Evolutionary conservation across 92 coral and sea anemone genomes (phyloP).

Genomic region (Epizoanthus rinbou): DNA sequence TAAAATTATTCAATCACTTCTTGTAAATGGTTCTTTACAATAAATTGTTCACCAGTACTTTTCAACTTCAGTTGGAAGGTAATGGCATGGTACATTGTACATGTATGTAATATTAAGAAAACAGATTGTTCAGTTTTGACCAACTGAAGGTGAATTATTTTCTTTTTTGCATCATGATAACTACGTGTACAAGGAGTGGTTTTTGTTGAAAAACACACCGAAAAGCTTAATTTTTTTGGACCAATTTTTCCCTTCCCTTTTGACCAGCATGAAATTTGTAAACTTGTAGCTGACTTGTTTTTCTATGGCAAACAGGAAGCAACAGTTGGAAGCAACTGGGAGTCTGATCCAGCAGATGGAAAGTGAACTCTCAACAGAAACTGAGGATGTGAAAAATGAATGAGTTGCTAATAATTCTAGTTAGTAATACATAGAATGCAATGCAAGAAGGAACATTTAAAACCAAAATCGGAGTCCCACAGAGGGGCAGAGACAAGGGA

Average conservation of each 20-base stretch:
- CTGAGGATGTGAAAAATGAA: neutral
- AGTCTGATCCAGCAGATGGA: conserved; percentile 80
- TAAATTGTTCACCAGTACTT: too few relatives aligned
- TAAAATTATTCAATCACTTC: too few relatives aligned
- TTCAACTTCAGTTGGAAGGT: too few relatives aligned
- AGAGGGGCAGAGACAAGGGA: neutral
- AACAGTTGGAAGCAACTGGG: conserved; percentile 66
- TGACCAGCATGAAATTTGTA: neutral
- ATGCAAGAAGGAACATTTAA: neutral
- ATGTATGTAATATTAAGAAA: too few relatives aligned
- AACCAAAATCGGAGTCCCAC: neutral
- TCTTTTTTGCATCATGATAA: too few relatives aligned
- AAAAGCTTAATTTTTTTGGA: too few relatives aligned
- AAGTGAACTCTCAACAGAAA: conserved; percentile 51
- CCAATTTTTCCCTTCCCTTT: neutral
- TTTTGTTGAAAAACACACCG: too few relatives aligned
- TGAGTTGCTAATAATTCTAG: neutral
- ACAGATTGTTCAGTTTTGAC: too few relatives aligned
- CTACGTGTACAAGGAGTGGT: too few relatives aligned
- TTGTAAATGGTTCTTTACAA: too few relatives aligned
- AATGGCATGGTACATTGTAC: too few relatives aligned
- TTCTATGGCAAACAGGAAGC: conserved; percentile 52
- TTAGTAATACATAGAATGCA: neutral
- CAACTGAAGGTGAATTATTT: too few relatives aligned
- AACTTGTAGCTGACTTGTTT: neutral